Evolutionary conservation across 2,797 vertebrate genomes (phyloP).

Genomic region (Mionectes olivaceus): DNA sequence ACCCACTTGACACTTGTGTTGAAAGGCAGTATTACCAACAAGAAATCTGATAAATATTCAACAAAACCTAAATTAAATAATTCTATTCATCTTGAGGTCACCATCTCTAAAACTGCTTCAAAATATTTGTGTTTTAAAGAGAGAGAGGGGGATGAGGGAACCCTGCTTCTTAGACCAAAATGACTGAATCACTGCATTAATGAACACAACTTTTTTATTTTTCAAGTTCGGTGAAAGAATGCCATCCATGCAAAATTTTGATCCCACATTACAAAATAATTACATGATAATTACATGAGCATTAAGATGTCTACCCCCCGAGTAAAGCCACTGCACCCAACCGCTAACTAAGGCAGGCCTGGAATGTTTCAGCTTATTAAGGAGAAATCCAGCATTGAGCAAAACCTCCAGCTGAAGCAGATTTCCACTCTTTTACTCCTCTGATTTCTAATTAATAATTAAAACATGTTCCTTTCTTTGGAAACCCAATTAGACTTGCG

Average conservation of each 20-base stretch:
- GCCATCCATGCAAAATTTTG: constrained; percentile 76
- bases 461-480: constrained; percentile 70
- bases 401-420: constrained; percentile 70
- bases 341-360: constrained; percentile 78
- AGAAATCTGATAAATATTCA: constrained; percentile 59
- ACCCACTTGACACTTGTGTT: constrained; percentile 57
- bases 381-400: constrained; percentile 71
- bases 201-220: constrained; percentile 46
- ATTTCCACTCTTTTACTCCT: constrained; percentile 62
- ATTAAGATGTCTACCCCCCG: constrained; percentile 81
- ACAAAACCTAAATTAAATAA: constrained; percentile 39
- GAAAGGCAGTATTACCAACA: constrained; percentile 57
- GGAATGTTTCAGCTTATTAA: constrained; percentile 75
- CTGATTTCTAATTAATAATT: constrained; percentile 77
- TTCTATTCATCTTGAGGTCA: constrained; percentile 48
- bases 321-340: constrained; percentile 74
- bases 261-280: constrained; percentile 77
- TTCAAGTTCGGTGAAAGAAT: constrained; percentile 62
- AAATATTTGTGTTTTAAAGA: constrained; percentile 43
- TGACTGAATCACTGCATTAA: constrained; percentile 21
- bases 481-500: constrained; percentile 68
- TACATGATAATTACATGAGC: constrained; percentile 82
- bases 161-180: neutral
- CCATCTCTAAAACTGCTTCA: constrained; percentile 40
- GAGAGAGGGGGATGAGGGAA: constrained; percentile 14